Conservation (phyloP, 2,797 vertebrate species). For the Falco novaeseelandiae region DNA sequence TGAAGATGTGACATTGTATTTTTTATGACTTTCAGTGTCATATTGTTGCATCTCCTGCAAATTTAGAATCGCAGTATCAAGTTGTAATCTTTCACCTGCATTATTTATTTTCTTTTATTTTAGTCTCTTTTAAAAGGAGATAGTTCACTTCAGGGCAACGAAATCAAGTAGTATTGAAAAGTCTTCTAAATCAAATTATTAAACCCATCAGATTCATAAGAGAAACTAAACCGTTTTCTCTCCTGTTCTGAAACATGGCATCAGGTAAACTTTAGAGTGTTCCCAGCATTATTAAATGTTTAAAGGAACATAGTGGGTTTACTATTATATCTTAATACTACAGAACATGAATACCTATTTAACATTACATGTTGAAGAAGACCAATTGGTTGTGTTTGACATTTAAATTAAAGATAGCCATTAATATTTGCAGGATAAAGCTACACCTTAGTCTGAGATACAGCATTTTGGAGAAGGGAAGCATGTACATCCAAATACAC, state of each 20-base stretch:
- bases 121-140: not conserved
- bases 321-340: not conserved
- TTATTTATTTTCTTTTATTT: not conserved
- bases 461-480: not conserved
- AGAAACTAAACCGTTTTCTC: not conserved
- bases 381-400: not conserved
- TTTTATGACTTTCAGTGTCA: not conserved
- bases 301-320: not conserved
- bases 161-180: not conserved
- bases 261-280: not conserved
- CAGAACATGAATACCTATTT: not conserved
- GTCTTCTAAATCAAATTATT: not conserved
- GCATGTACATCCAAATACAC: not conserved
- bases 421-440: not conserved
- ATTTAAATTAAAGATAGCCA: not conserved
- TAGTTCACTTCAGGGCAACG: not conserved
- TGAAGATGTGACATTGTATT: not conserved
- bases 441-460: not conserved
- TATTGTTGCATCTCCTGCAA: not conserved
- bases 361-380: fast-evolving
- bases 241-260: not conserved
- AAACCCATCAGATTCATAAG: not conserved
- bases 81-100: not conserved
- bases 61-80: not conserved
- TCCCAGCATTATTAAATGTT: not conserved